Conservation (phyloP, 2,113 vertebrate species). For the Indicator maculatus region DNA sequence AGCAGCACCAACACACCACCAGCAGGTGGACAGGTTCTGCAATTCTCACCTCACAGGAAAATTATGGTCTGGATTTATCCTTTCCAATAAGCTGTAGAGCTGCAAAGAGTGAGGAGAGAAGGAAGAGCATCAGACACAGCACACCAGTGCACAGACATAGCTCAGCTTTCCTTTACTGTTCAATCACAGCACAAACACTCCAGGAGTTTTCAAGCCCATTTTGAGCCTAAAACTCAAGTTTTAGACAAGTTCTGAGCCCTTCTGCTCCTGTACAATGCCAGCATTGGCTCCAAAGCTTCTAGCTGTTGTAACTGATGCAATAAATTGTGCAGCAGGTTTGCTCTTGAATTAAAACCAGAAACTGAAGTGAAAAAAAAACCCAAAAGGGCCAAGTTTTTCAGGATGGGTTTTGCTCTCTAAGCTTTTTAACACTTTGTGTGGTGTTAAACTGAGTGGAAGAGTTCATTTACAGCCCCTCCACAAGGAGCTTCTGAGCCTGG, state of each 20-base stretch:
- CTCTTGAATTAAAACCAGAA: background rate
- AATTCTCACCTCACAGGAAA: constrained; percentile 93
- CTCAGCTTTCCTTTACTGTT: accelerated
- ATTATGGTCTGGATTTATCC: constrained; percentile 98
- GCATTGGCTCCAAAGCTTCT: accelerated
- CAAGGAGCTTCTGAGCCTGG: too few relatives aligned
- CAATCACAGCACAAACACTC: background rate
- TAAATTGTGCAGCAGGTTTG: too few relatives aligned
- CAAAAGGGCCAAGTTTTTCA: background rate
- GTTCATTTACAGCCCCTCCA: background rate
- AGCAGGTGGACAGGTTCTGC: background rate
- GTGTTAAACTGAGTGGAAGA: background rate
- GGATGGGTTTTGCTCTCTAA: background rate
- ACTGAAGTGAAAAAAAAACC: too few relatives aligned
- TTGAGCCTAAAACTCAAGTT: background rate
- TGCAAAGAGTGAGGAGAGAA: constrained; percentile 37
- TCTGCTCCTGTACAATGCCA: too few relatives aligned
- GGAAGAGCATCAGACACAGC: background rate
- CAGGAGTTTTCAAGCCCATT: background rate
- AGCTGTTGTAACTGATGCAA: accelerated
- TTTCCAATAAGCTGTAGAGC: constrained; percentile 95
- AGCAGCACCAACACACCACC: background rate
- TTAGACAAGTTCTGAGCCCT: background rate
- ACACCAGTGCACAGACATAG: background rate
- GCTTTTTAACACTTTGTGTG: background rate